A percentile compares a stretch with the other conserved stretches of the same genome.
These are phyloP conservation scores for Perccottus glenii DNA, from an alignment of 2,113 vertebrate species.

Conservation along the genomic window DNA sequence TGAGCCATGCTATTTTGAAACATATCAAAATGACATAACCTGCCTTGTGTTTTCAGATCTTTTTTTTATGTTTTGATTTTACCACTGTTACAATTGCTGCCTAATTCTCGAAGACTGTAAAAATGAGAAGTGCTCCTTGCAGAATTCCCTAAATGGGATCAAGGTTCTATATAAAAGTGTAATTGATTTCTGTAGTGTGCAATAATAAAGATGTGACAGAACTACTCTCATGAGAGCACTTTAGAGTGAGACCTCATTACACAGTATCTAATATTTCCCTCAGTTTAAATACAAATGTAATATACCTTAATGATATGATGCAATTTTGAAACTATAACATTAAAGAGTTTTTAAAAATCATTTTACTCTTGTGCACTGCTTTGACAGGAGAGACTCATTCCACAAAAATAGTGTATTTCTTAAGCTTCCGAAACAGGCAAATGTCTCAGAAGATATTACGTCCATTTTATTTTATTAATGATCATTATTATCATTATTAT, in stretches of 20 bases:
- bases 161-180: slow-evolving; percentile 61
- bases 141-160: slow-evolving; percentile 62
- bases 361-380: no score
- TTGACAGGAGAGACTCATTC: no score
- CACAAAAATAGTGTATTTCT: no score
- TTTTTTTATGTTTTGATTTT: neutral
- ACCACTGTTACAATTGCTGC: slow-evolving; percentile 20
- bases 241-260: slow-evolving; percentile 56
- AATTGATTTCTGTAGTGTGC: slow-evolving; percentile 66
- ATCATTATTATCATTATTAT: no score
- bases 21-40: neutral
- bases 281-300: slow-evolving; percentile 53
- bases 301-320: slow-evolving; percentile 51
- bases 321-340: slow-evolving; percentile 33
- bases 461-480: no score
- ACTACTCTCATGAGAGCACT: slow-evolving; percentile 60
- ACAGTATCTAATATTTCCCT: slow-evolving; percentile 43
- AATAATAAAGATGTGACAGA: slow-evolving; percentile 67
- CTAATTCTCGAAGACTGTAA: slow-evolving; percentile 47
- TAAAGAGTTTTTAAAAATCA: neutral
- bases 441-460: no score
- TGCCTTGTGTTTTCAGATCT: neutral
- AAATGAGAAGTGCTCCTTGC: slow-evolving; percentile 57
- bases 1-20: neutral
- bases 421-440: no score